A percentile compares a stretch with the other conserved stretches of the same genome.
Evolutionary conservation across 2,797 vertebrate genomes (phyloP).

Genomic region (Gymnoscopelus microlampas): DNA sequence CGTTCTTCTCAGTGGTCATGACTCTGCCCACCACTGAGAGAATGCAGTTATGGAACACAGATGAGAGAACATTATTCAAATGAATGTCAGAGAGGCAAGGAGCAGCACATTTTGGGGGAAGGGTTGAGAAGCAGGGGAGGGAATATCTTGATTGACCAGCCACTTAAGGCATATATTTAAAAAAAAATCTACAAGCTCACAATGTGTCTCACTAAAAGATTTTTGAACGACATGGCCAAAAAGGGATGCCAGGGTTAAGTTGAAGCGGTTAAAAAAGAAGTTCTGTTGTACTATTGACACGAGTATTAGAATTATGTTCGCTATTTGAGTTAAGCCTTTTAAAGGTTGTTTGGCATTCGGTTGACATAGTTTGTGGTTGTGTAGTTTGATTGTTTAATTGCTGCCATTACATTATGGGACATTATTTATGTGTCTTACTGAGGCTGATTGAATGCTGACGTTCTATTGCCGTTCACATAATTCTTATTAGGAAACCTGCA

Average conservation of each 20-base stretch:
- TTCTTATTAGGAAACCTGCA: not conserved
- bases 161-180: not conserved
- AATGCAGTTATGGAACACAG: not conserved
- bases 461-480: not conserved
- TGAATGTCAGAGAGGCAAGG: not conserved
- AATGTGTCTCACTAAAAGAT: no score
- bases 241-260: no score
- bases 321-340: conserved; percentile 28
- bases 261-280: not conserved
- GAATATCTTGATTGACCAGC: not conserved
- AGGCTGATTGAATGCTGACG: no score
- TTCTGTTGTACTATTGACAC: conserved; percentile 11
- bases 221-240: no score
- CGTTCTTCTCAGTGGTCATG: not conserved
- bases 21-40: conserved; percentile 6
- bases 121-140: not conserved
- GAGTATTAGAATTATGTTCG: conserved; percentile 23
- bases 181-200: not conserved
- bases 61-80: not conserved
- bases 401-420: conserved; percentile 33
- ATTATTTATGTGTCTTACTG: conserved; percentile 21
- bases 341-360: conserved; percentile 35
- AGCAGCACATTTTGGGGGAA: not conserved
- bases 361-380: not conserved
- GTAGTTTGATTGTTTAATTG: conserved; percentile 28